Evolutionary conservation across 2,888 invertebrate species (phyloP).

Genomic region (Sinhomidia bicolor): DNA sequence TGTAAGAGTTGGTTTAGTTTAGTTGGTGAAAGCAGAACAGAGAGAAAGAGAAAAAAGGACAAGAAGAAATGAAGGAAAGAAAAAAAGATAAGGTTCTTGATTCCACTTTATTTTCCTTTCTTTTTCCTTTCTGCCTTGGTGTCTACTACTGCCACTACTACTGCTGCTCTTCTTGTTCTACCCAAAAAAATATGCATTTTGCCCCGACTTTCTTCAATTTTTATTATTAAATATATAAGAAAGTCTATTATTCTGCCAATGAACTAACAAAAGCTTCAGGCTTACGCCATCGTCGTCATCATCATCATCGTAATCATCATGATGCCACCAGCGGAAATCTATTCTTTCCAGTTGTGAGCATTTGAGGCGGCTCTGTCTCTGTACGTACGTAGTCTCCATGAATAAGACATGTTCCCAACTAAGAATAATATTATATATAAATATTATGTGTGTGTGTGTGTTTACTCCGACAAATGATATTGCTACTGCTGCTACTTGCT

Average conservation of each 20-base stretch:
- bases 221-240: neutral
- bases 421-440: neutral
- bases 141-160: no score
- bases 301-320: neutral
- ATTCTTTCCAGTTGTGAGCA: slow-evolving; percentile 17
- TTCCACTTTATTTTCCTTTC: neutral
- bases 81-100: neutral
- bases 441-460: neutral
- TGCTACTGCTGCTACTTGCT: slow-evolving; percentile 2
- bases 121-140: neutral
- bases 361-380: neutral
- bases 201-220: slow-evolving; percentile 18
- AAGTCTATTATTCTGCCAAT: neutral
- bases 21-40: neutral
- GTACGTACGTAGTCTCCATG: slow-evolving; percentile 15
- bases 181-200: slow-evolving; percentile 3
- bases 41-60: neutral
- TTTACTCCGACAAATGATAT: no score
- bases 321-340: slow-evolving; percentile 32
- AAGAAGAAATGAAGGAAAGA: neutral
- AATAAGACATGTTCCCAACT: slow-evolving; percentile 21
- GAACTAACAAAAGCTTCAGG: slow-evolving; percentile 23
- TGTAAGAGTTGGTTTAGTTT: neutral
- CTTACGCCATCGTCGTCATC: neutral
- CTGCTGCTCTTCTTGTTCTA: neutral